Evolutionary conservation across 2,797 vertebrate genomes (phyloP), one percentile per base, ranked within the genome.

Genomic region (Chelonia mydas): DNA sequence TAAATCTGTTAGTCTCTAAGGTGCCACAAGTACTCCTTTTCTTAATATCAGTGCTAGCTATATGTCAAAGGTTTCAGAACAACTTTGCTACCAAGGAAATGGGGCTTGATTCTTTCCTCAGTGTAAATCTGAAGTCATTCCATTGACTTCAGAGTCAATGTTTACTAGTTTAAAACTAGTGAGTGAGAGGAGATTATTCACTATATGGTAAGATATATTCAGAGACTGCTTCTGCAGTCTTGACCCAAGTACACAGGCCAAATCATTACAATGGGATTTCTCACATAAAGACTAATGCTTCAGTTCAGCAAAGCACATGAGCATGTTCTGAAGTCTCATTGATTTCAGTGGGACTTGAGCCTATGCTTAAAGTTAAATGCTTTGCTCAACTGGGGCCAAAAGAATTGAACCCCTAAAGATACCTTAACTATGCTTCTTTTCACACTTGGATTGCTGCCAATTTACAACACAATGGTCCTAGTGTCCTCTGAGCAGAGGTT

Each of bases 271-370:
- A 28, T 77, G 45, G 45, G 45, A 28, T 28, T 27, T 28, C 45
- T 77, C 74, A 77, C 15, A 15, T 47, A 77, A 77, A 31, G 37
- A 72, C 68, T 37, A 72, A 72, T 25, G 10, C n/a, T 41, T 68
- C n/a, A 41, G 45, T 76, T 76, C 74, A 28, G 45, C 74, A 76
- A 45, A 76, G 45, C 45, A 47, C 27, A 15, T 47, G 27, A 77
- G 74, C 74, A 15, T 77, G 74, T 45, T 47, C 27, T 47, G 25
- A 77, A 77, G 27, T 77, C 25, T 21, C 45, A 49, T 92, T 59
- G 16, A 54, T 96, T 95, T 90, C 78, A 37, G 54, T 59, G 37
- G 92, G 92, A 95, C 86, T 28, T 76, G 23, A 76, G 45, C 74
- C 41, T 47, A 28, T 47, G 45, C 7, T 47, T 89, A 50, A 54